Evolutionary conservation across 2,797 vertebrate species (phyloP), one percentile per base, ranked within the genome.

Genomic region (Siniperca obscura): DNA sequence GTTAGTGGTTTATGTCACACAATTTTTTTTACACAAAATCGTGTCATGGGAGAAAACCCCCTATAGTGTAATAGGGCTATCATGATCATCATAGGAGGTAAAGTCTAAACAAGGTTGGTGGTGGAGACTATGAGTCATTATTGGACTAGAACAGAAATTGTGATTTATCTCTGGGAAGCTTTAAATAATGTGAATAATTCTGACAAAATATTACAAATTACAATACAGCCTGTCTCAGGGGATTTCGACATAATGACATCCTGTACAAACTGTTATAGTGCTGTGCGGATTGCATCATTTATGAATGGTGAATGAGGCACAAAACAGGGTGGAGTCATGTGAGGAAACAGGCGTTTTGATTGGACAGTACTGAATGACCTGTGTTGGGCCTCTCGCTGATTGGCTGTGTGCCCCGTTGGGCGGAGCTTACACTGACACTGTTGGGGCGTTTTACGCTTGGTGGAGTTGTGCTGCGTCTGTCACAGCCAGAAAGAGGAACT

Each of bases 321-420:
- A 68, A 64, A 67, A 52, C 14, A 4, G 71, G 91, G 85, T 4
- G 83, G 79, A 21, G 48, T 65, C 93, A 80, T 82, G 90, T 91
- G 91, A 89, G n/a, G 81, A 87, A 89, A n/a, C 17, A 48, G 27
- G 55, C 13, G 16, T 34, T 16, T 2, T 56, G 53, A 96, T 96
- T 96, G 96, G 96, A 19, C 44, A 0, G 1, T 2, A 1, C 0
- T 2, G 5, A 13, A 21, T 17, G 61, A 17, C 60, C 12, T 68
- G 62, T 48, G 44, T 71, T 36, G 42, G 1, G 12, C 11, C 16
- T 70, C 6, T 5, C 11, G 9, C 21, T 81, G 82, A 96, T 96
- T 95, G 96, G 94, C 87, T 87, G 87, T 4, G 7, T 1, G 73
- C 60, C 59, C 17, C 16, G 71, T 42, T 79, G 89, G 96, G 96